These are phyloP conservation scores for Hemithea aestivaria DNA, from an alignment of 2,888 invertebrate species.

Conservation along the genomic window DNA sequence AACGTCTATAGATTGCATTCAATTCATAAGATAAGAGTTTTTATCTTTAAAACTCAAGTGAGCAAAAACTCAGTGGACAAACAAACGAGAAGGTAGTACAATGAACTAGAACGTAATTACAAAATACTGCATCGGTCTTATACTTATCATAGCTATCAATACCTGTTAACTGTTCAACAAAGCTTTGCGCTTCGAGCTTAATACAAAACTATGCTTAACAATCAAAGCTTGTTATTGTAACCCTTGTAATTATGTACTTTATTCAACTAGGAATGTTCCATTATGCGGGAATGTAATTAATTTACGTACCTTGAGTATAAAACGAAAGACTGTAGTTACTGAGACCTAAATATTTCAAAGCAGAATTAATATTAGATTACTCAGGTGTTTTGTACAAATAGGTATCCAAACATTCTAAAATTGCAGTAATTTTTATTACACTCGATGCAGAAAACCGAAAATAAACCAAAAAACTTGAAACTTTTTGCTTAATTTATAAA, in stretches of 20 bases:
- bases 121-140: not conserved
- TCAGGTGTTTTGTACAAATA: no score
- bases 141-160: constrained; percentile 6
- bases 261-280: constrained; percentile 15
- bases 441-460: no score
- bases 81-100: constrained; percentile 2
- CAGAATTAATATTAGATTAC: no score
- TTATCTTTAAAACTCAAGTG: constrained; percentile 14
- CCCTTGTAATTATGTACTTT: constrained; percentile 9
- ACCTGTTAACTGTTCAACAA: constrained; percentile 3
- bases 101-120: constrained; percentile 11
- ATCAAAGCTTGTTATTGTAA: constrained; percentile 7
- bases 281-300: constrained; percentile 12
- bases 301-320: constrained; percentile 11
- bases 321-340: no score
- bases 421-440: no score
- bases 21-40: constrained; percentile 38
- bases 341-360: no score
- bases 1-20: constrained; percentile 49
- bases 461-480: no score
- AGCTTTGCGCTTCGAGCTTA: constrained; percentile 14
- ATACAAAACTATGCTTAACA: constrained; percentile 17
- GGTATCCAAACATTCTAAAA: no score
- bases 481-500: constrained; percentile 17
- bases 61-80: constrained; percentile 9